Percentiles rank a stretch among this genome's conserved stretches.
Conservation (phyloP, 2,113 vertebrate genomes). For the Muntiacus reevesi region DNA sequence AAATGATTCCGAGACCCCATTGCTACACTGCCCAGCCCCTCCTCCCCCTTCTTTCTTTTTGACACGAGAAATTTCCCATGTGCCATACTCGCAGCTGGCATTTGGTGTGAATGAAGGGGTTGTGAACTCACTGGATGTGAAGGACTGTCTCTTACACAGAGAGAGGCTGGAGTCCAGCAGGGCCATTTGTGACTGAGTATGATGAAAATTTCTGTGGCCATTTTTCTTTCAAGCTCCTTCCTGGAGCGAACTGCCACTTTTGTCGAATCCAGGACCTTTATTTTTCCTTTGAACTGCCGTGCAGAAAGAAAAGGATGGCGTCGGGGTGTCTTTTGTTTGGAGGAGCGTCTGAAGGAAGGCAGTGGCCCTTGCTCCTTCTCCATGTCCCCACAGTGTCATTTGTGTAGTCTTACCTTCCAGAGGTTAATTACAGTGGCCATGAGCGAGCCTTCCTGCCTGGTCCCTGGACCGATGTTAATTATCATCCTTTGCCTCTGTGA, state of each 20-base stretch:
- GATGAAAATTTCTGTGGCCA: not conserved
- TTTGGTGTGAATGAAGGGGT: constrained; percentile 37
- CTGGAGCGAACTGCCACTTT: not conserved
- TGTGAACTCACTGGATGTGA: constrained; percentile 17
- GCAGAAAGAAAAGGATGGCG: constrained; percentile 46
- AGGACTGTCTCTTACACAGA: not conserved
- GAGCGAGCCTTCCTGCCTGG: constrained; percentile 49
- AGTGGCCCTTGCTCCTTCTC: constrained; percentile 47
- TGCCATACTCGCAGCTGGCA: not conserved
- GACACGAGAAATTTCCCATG: not conserved
- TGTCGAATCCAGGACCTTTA: not conserved
- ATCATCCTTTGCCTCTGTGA: constrained; percentile 60
- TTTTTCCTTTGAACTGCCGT: constrained; percentile 48
- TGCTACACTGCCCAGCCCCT: not conserved
- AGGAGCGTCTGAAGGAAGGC: constrained; percentile 15
- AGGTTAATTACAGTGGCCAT: constrained; percentile 79
- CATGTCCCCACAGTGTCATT: constrained; percentile 48
- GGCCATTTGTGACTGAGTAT: not conserved
- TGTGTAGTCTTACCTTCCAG: constrained; percentile 58
- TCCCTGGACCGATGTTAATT: constrained; percentile 79
- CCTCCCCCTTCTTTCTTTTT: not conserved
- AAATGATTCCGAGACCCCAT: not conserved
- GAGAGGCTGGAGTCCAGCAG: not conserved
- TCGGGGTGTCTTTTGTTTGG: constrained; percentile 13
- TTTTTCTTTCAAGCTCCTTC: constrained; percentile 36